These are phyloP conservation scores for Thunnus maccoyii DNA, from an alignment of 2,113 vertebrate species.

Conservation along the genomic window DNA sequence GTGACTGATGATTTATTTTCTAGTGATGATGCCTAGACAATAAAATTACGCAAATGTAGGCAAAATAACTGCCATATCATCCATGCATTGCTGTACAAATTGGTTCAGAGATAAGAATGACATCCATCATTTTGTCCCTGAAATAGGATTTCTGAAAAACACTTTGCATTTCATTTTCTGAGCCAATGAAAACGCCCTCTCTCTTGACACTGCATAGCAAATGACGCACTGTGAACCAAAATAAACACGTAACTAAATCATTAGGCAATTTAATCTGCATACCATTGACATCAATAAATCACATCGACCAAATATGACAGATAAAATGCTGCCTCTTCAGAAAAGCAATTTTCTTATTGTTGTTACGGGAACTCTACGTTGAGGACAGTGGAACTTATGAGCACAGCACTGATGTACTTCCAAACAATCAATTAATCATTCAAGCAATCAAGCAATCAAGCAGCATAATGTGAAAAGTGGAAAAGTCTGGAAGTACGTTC, in stretches of 20 bases:
- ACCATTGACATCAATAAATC: conserved; percentile 56
- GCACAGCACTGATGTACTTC: conserved; percentile 22
- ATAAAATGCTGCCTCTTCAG: conserved; percentile 26
- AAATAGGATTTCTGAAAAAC: conserved; percentile 45
- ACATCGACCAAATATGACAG: conserved; percentile 23
- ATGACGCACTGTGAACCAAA: conserved; percentile 51
- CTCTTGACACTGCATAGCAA: conserved; percentile 40
- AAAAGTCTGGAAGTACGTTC: conserved; percentile 44
- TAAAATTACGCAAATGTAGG: conserved; percentile 43
- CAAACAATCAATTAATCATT: conserved; percentile 66
- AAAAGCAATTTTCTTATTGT: conserved; percentile 12
- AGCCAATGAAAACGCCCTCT: conserved; percentile 67
- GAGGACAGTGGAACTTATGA: conserved; percentile 8
- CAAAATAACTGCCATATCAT: conserved; percentile 36
- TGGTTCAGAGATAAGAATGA: conserved; percentile 58
- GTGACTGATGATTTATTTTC: conserved; percentile 49
- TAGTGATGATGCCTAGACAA: conserved; percentile 28
- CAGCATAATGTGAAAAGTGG: conserved; percentile 53
- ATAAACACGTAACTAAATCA: conserved; percentile 63
- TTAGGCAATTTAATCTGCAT: conserved; percentile 63
- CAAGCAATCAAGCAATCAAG: conserved; percentile 51
- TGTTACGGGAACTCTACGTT: conserved; percentile 10
- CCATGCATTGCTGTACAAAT: conserved; percentile 56
- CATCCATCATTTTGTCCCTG: conserved; percentile 64
- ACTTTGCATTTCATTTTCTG: conserved; percentile 56